Evolutionary conservation across 2,888 invertebrate genomes (phyloP), one percentile per base, ranked within the genome.

Genomic region (Chrysomela aeneicollis): DNA sequence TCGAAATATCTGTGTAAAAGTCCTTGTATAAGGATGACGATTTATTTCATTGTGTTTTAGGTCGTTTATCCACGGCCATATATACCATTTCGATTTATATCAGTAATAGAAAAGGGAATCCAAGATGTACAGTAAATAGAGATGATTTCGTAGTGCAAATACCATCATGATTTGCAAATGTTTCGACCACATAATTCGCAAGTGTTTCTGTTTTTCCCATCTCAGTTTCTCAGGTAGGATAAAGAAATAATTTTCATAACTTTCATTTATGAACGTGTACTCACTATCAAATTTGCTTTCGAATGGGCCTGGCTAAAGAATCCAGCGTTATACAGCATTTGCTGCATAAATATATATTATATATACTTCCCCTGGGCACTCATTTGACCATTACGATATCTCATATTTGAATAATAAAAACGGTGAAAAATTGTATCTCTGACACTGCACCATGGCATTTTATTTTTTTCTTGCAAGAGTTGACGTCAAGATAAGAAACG

Each of bases 351-450:
- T 42, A 42, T 12, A 15, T 15, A 15, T 3, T 12, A 15, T 42
- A 42, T 42, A 35, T 35, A n/a, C n/a, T 12, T 15, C 42, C 15
- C n/a, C 42, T 15, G 15, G 4, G 42, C 42, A 57, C 57, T 57
- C 57, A 46, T 57, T 46, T 57, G 57, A 57, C 57, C 46, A 57
- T 57, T 22, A 26, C 57, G 30, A 57, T 57, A 57, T 57, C 46
- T 57, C 57, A 57, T 12, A 30, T 57, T 57, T 57, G 57, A 57
- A 57, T 57, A 57, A 57, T 57, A 57, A 57, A 57, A 57, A 57
- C 46, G 57, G 22, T 46, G 46, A 57, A 15, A 9, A 46, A 57
- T 46, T 46, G 57, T 46, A 57, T 32, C 46, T 22, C 21, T 18
- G 30, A n/a, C 42, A 15, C 42, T 6, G 42, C 42, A 4, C 15